Conservation (phyloP, 2,888 invertebrate species). For the Cantharis flavilabris region DNA sequence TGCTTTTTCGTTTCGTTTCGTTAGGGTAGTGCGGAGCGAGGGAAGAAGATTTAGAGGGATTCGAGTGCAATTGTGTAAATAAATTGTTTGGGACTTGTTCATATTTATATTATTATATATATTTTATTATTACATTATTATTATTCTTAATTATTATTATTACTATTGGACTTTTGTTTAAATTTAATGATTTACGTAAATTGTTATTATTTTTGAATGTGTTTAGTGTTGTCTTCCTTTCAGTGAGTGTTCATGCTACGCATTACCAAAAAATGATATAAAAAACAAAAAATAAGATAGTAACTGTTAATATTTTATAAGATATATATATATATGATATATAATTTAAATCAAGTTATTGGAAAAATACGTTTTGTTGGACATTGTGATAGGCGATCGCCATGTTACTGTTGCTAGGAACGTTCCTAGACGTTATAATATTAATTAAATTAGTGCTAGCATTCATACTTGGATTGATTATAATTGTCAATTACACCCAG, state of each 20-base stretch:
- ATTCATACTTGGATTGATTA: constrained; percentile 53
- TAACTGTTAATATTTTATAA: constrained; percentile 58
- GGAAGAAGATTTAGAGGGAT: constrained; percentile 48
- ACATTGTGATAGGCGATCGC: constrained; percentile 59
- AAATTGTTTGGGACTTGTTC: constrained; percentile 58
- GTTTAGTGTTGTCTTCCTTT: constrained; percentile 57
- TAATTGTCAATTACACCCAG: constrained; percentile 57
- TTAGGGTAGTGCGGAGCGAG: constrained; percentile 44
- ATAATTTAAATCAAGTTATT: constrained; percentile 59
- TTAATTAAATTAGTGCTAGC: constrained; percentile 49
- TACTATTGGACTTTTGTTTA: constrained; percentile 47
- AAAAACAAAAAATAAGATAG: constrained; percentile 47
- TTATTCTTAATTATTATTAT: constrained; percentile 41
- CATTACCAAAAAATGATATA: constrained; percentile 53
- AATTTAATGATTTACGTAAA: constrained; percentile 39
- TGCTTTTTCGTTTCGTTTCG: constrained; percentile 52
- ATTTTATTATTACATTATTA: neutral
- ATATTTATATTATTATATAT: constrained; percentile 58
- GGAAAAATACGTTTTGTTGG: constrained; percentile 57
- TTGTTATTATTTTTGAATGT: constrained; percentile 44
- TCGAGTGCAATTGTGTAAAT: constrained; percentile 55
- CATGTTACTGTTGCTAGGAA: constrained; percentile 58
- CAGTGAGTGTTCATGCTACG: constrained; percentile 56
- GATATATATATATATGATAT: constrained; percentile 38
- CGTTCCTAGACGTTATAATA: constrained; percentile 51